phyloP scores from a whole-genome alignment of 1,140 invertebrate genomes.

The Bombus balteatus region DNA sequence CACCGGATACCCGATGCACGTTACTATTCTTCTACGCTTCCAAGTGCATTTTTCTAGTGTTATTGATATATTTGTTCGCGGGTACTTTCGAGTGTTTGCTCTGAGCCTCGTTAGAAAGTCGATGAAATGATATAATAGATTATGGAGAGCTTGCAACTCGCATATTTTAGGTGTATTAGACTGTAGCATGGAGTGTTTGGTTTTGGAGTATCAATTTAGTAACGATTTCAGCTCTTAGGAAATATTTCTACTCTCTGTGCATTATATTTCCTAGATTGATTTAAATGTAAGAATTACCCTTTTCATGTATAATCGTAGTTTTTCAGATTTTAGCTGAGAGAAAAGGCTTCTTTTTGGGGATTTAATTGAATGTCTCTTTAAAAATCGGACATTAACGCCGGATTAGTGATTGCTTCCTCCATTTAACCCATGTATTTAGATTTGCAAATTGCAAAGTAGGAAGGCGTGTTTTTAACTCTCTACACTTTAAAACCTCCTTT shows the following conservation, averaged over 20 bases:
- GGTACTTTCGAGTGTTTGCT: not conserved
- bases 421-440: too few relatives aligned
- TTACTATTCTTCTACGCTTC: not conserved
- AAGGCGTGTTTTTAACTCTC: not conserved
- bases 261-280: too few relatives aligned
- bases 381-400: not conserved
- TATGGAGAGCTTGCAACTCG: not conserved
- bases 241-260: not conserved
- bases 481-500: not conserved
- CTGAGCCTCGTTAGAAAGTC: not conserved
- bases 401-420: too few relatives aligned
- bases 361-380: not conserved
- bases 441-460: not conserved
- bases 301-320: fast-evolving
- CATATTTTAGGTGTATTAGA: not conserved
- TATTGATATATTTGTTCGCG: not conserved
- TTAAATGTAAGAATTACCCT: too few relatives aligned
- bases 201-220: not conserved
- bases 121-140: not conserved
- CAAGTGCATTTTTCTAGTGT: not conserved
- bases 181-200: not conserved
- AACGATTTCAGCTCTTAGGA: not conserved
- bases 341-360: not conserved
- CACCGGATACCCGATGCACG: not conserved
- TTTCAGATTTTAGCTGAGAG: not conserved